A percentile compares a stretch with the other conserved stretches of the same genome.
Conservation (phyloP, 2,888 invertebrate species). For the Tigriopus californicus region DNA sequence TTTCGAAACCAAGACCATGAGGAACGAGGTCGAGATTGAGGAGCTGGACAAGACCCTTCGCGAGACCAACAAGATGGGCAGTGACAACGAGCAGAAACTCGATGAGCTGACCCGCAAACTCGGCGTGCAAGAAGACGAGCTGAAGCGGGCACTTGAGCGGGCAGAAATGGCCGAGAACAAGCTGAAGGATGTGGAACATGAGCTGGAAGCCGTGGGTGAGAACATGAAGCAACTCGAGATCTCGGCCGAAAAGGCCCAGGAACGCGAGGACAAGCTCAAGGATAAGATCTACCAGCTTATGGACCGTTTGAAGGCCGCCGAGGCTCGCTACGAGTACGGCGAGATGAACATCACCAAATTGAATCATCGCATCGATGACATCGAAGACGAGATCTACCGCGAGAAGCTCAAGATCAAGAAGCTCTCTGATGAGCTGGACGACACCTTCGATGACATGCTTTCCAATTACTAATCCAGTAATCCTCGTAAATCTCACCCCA, state of each 20-base stretch:
- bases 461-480: slow-evolving; percentile 8
- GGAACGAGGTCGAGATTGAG: slow-evolving; percentile 15
- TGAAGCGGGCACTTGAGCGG: slow-evolving; percentile 9
- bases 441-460: slow-evolving; percentile 16
- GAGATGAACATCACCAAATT: slow-evolving; percentile 17
- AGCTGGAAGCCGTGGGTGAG: slow-evolving; percentile 15
- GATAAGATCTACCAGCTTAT: slow-evolving; percentile 14
- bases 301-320: slow-evolving; percentile 9
- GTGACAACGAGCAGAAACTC: slow-evolving; percentile 15
- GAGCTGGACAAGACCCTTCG: slow-evolving; percentile 15
- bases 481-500: no score
- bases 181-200: slow-evolving; percentile 13
- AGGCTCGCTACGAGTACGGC: slow-evolving; percentile 14
- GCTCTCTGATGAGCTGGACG: slow-evolving; percentile 13
- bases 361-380: slow-evolving; percentile 15
- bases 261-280: slow-evolving; percentile 11
- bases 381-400: slow-evolving; percentile 16
- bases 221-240: slow-evolving; percentile 16
- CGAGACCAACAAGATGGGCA: slow-evolving; percentile 14
- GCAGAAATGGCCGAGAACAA: slow-evolving; percentile 14
- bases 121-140: slow-evolving; percentile 14
- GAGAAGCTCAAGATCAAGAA: slow-evolving; percentile 17
- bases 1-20: slow-evolving; percentile 15
- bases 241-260: slow-evolving; percentile 15
- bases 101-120: slow-evolving; percentile 14